These are phyloP conservation scores for Anticlea derivata DNA, from an alignment of 2,888 invertebrate species.

Conservation along the genomic window DNA sequence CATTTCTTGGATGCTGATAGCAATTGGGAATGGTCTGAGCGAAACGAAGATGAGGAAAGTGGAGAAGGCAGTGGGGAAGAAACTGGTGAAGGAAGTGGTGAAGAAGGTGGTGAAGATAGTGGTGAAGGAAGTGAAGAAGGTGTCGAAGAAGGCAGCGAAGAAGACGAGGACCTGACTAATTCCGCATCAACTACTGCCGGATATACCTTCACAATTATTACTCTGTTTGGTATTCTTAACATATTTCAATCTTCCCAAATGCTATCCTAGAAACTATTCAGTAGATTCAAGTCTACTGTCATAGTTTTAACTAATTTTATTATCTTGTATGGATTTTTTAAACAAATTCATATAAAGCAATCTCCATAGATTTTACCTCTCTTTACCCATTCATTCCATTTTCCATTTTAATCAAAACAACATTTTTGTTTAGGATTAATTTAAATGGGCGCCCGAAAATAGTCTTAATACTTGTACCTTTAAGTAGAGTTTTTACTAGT, in stretches of 20 bases:
- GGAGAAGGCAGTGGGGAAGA: constrained; percentile 24
- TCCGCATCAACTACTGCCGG: constrained; percentile 61
- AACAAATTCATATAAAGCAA: constrained; percentile 29
- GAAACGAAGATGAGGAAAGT: constrained; percentile 39
- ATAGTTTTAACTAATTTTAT: constrained; percentile 16
- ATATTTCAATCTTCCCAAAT: constrained; percentile 54
- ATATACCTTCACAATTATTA: constrained; percentile 61
- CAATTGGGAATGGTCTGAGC: constrained; percentile 51
- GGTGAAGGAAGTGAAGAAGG: constrained; percentile 22
- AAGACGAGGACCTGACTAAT: constrained; percentile 34
- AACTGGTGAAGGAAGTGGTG: constrained; percentile 29
- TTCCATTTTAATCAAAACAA: background rate
- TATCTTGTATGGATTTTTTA: constrained; percentile 30
- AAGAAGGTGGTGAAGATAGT: constrained; percentile 27
- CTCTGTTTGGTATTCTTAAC: constrained; percentile 54
- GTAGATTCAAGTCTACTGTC: constrained; percentile 38
- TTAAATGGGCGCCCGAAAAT: constrained; percentile 17
- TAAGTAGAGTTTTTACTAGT: too few relatives aligned
- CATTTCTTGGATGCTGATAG: constrained; percentile 64
- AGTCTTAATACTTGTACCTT: too few relatives aligned
- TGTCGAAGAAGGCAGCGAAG: constrained; percentile 29
- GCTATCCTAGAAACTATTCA: constrained; percentile 47
- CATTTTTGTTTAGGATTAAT: background rate
- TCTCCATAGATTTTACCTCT: background rate
- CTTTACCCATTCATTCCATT: too few relatives aligned